Evolutionary conservation across 2,797 vertebrate genomes (phyloP).

Genomic region (Forpus xanthops): DNA sequence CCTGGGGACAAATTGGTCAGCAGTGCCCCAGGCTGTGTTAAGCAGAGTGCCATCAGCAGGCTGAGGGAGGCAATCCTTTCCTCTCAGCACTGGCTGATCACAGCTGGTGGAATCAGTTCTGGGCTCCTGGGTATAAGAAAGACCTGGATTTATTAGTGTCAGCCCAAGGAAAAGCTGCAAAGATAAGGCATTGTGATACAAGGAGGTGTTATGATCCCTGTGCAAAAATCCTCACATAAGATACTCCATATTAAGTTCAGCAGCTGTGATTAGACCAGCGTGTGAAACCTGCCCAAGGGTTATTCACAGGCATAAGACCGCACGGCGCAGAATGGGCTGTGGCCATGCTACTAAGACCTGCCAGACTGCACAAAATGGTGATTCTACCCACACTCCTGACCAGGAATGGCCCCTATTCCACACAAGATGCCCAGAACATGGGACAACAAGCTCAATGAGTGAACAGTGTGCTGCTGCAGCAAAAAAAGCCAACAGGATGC

Average conservation of each 20-base stretch:
- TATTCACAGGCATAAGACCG: background rate
- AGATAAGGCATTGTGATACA: background rate
- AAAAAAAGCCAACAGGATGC: background rate
- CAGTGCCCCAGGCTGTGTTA: background rate
- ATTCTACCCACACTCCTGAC: background rate
- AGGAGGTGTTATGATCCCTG: accelerated
- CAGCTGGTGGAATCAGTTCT: background rate
- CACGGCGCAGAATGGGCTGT: background rate
- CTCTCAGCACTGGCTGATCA: background rate
- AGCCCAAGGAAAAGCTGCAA: background rate
- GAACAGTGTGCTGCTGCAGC: background rate
- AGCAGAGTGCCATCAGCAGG: background rate
- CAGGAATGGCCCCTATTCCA: background rate
- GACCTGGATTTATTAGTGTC: background rate
- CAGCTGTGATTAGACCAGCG: accelerated
- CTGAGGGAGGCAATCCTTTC: background rate
- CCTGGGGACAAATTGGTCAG: background rate
- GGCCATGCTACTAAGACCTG: no score
- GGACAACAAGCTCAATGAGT: background rate
- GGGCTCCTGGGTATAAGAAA: background rate
- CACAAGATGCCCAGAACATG: background rate
- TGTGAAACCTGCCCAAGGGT: background rate
- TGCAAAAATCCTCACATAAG: background rate
- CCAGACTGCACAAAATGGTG: background rate
- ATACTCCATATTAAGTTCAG: accelerated